Percentiles rank a stretch among this genome's conserved stretches.
phyloP scores from a whole-genome alignment of 2,888 invertebrate genomes.

The Drosophila dives region DNA sequence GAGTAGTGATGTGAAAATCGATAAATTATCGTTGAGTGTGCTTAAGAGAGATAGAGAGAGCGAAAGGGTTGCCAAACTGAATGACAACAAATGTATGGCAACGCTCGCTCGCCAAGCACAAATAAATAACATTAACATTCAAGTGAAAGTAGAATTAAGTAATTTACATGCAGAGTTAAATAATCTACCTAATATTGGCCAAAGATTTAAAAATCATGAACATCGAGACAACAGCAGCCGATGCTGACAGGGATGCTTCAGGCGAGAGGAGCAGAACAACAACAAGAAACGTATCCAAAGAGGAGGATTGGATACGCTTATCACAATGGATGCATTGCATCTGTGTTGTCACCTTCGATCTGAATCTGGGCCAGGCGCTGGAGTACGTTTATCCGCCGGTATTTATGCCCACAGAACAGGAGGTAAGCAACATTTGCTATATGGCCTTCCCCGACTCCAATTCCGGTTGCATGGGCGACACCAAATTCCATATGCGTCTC shows the following conservation, averaged over 20 bases:
- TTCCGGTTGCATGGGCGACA: constrained; percentile 99
- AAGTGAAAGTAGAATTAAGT: constrained; percentile 55
- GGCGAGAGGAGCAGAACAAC: constrained; percentile 17
- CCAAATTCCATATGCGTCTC: constrained; percentile 97
- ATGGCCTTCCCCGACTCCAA: constrained; percentile 99
- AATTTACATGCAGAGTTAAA: constrained; percentile 43
- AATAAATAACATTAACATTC: constrained; percentile 57
- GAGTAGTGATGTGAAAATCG: neutral
- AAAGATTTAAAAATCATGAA: constrained; percentile 39
- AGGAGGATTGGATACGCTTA: constrained; percentile 89
- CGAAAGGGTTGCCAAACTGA: constrained; percentile 29
- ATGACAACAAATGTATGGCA: constrained; percentile 29
- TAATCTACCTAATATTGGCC: constrained; percentile 20
- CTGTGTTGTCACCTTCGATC: constrained; percentile 99
- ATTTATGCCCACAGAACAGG: constrained; percentile 91
- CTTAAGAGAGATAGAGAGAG: neutral
- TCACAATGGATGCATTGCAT: constrained; percentile 98
- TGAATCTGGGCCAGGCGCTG: constrained; percentile 95
- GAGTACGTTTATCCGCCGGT: constrained; percentile 81
- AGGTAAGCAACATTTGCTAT: constrained; percentile 97
- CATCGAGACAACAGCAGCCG: constrained; percentile 22
- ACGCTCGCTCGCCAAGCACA: constrained; percentile 39
- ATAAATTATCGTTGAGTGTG: constrained; percentile 8
- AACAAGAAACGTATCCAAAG: constrained; percentile 18
- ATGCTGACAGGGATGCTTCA: constrained; percentile 3